Conservation (phyloP, 1,140 invertebrate genomes). For the Nasonia vitripennis region DNA sequence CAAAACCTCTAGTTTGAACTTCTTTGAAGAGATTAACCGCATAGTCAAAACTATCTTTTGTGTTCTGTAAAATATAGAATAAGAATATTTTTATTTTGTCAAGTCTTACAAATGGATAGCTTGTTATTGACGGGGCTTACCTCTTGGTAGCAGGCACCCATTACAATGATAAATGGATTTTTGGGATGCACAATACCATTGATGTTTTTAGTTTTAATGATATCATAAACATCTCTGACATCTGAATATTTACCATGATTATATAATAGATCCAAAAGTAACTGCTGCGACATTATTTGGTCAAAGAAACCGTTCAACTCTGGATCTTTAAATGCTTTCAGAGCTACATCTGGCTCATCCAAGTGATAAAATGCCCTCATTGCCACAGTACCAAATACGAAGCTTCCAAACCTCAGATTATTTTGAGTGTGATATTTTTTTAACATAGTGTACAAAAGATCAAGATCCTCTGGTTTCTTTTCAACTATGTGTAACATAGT, state of each 20-base stretch:
- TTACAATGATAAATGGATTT: slow-evolving; percentile 79
- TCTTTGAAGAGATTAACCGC: slow-evolving; percentile 78
- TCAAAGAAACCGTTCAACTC: slow-evolving; percentile 81
- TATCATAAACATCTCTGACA: slow-evolving; percentile 80
- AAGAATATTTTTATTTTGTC: background rate
- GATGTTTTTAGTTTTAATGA: slow-evolving; percentile 76
- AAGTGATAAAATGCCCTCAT: slow-evolving; percentile 87
- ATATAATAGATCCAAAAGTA: slow-evolving; percentile 84
- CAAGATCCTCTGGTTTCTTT: slow-evolving; percentile 77
- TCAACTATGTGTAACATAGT: slow-evolving; percentile 85
- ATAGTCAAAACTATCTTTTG: slow-evolving; percentile 81
- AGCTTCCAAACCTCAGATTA: slow-evolving; percentile 84
- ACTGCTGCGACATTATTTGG: slow-evolving; percentile 81
- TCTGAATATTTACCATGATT: slow-evolving; percentile 82
- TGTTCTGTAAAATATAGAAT: slow-evolving; percentile 78
- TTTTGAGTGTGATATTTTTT: slow-evolving; percentile 84
- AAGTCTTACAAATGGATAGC: background rate
- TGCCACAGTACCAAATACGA: slow-evolving; percentile 87
- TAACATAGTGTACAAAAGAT: slow-evolving; percentile 82
- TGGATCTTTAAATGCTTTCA: slow-evolving; percentile 80
- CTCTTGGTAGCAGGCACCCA: slow-evolving; percentile 86
- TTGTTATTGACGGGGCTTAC: slow-evolving; percentile 67
- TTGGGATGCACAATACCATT: slow-evolving; percentile 79
- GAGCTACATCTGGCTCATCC: slow-evolving; percentile 81
- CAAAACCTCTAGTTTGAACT: slow-evolving; percentile 75